Conservation (phyloP, 2,797 vertebrate species). For the Lagocephalus sceleratus region DNA sequence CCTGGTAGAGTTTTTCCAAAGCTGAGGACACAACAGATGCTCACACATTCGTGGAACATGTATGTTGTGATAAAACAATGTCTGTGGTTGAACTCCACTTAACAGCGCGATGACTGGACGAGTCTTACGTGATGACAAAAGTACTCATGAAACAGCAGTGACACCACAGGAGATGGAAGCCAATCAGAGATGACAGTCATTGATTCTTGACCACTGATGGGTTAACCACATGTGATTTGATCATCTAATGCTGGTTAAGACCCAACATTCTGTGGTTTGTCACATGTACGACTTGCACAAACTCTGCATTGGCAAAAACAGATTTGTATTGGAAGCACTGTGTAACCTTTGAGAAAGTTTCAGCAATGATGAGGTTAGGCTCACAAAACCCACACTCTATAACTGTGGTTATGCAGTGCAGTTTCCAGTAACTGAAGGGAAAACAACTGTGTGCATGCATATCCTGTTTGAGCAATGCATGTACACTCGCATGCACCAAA, state of each 20-base stretch:
- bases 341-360: neutral
- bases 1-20: conserved; percentile 12
- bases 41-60: neutral
- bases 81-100: neutral
- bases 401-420: too few species aligned
- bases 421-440: neutral
- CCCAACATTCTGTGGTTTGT: conserved; percentile 7
- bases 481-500: neutral
- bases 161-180: neutral
- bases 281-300: neutral
- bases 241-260: conserved; percentile 3
- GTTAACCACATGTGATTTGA: conserved; percentile 28
- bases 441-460: neutral
- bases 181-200: conserved; percentile 21
- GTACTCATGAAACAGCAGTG: neutral
- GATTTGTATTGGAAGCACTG: neutral
- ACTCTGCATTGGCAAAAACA: neutral
- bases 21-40: neutral
- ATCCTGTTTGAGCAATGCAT: too few species aligned
- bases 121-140: conserved; percentile 2
- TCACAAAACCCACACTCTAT: conserved; percentile 1
- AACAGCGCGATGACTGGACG: neutral
- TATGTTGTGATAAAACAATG: neutral
- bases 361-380: conserved; percentile 8
- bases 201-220: conserved; percentile 20